Percentiles rank a stretch among this genome's conserved stretches.
phyloP scores from a whole-genome alignment of 2,797 vertebrate genomes.

The Sciurus carolinensis region DNA sequence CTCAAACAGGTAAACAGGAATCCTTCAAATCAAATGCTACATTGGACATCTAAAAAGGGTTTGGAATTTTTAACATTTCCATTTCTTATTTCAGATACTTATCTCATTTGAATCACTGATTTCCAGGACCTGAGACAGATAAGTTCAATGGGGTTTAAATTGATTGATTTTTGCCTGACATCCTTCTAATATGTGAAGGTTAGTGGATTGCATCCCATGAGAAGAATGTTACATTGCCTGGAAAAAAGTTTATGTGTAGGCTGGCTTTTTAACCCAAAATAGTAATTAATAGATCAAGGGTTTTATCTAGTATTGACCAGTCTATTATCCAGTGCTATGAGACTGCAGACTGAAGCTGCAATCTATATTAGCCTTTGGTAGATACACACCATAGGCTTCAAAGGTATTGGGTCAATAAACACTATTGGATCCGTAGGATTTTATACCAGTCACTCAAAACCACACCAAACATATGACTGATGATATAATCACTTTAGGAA shows the following conservation, averaged over 20 bases:
- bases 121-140: slow-evolving; percentile 47
- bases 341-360: slow-evolving; percentile 19
- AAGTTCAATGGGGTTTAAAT: slow-evolving; percentile 62
- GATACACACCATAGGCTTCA: background rate
- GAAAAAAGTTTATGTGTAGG: background rate
- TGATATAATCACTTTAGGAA: background rate
- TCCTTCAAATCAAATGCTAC: background rate
- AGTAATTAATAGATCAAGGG: slow-evolving; percentile 49
- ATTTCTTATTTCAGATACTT: slow-evolving; percentile 25
- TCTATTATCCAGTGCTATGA: slow-evolving; percentile 43
- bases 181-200: slow-evolving; percentile 58
- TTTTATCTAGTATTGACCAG: slow-evolving; percentile 46
- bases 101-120: slow-evolving; percentile 61
- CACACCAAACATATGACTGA: background rate
- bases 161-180: slow-evolving; percentile 41
- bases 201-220: slow-evolving; percentile 54
- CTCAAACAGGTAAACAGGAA: slow-evolving; percentile 40
- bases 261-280: slow-evolving; percentile 54
- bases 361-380: background rate
- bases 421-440: slow-evolving; percentile 5
- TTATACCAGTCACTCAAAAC: background rate
- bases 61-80: slow-evolving; percentile 20
- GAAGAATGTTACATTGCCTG: slow-evolving; percentile 19
- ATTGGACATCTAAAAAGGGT: background rate
- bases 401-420: background rate